A percentile compares a stretch with the other conserved stretches of the same genome.
These are phyloP conservation scores for Nymphalis polychloros DNA, from an alignment of 2,888 invertebrate genomes.

Conservation along the genomic window DNA sequence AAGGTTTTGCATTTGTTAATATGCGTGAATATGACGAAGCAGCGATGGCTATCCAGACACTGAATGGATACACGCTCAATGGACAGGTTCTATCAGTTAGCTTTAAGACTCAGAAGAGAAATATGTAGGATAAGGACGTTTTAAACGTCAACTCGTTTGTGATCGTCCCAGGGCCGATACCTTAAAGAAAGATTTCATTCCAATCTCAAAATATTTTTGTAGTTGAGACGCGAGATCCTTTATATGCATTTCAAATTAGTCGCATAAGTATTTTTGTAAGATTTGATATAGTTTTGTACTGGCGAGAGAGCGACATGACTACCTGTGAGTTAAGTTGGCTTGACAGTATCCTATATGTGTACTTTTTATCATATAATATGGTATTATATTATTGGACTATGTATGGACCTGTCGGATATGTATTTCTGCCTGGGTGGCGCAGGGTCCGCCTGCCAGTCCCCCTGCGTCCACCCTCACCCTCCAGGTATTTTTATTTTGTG, in stretches of 20 bases:
- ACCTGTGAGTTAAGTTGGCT: constrained; percentile 77
- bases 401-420: constrained; percentile 77
- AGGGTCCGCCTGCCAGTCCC: constrained; percentile 56
- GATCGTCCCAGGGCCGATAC: constrained; percentile 73
- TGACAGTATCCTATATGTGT: constrained; percentile 80
- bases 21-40: constrained; percentile 81
- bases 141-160: constrained; percentile 67
- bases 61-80: constrained; percentile 80
- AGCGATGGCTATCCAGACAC: constrained; percentile 78
- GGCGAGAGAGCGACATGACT: constrained; percentile 80
- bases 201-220: constrained; percentile 82
- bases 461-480: constrained; percentile 60
- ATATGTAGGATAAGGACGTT: constrained; percentile 74
- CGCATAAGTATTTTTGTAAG: constrained; percentile 82
- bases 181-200: constrained; percentile 77
- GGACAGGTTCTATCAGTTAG: constrained; percentile 81
- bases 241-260: constrained; percentile 81
- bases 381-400: constrained; percentile 79
- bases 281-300: constrained; percentile 79
- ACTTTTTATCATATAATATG: constrained; percentile 76
- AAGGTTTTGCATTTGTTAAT: constrained; percentile 79
- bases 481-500: constrained; percentile 80
- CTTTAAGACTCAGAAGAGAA: constrained; percentile 82
- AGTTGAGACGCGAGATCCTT: constrained; percentile 78
- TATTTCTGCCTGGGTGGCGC: constrained; percentile 58